Evolutionary conservation across 2,113 vertebrate genomes (phyloP).

Genomic region (Lichenostomus cassidix): DNA sequence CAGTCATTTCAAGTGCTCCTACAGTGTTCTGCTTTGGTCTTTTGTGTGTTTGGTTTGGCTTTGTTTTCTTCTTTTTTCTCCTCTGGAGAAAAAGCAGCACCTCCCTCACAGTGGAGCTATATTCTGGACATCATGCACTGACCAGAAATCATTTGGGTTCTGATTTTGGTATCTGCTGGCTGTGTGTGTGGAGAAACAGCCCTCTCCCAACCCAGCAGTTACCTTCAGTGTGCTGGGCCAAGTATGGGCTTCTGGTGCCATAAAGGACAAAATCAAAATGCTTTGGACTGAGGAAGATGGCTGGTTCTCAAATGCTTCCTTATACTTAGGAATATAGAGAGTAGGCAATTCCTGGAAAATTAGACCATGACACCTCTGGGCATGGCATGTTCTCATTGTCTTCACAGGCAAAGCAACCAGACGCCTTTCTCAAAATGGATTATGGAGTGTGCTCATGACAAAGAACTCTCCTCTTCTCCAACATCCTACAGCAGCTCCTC

Average conservation of each 20-base stretch:
- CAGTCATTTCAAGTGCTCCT: constrained; percentile 26
- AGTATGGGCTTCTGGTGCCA: not conserved
- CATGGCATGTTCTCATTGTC: not conserved
- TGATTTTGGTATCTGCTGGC: not conserved
- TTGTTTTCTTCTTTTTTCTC: not conserved
- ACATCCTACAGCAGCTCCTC: not conserved
- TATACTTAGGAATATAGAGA: not conserved
- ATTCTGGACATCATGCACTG: not conserved
- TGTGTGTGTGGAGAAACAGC: not conserved
- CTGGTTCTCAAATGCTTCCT: not conserved
- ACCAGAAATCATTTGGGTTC: not conserved
- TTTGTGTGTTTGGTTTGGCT: not conserved
- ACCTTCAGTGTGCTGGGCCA: not conserved
- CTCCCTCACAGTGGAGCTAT: not conserved
- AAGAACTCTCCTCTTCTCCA: not conserved
- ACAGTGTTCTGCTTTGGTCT: not conserved
- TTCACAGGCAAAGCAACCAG: not conserved
- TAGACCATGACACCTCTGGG: not conserved
- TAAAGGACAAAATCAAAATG: not conserved
- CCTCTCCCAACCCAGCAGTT: not conserved
- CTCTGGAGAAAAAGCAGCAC: not conserved
- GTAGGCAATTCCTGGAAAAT: not conserved
- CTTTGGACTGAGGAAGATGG: not conserved
- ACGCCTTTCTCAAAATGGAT: not conserved
- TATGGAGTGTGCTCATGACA: not conserved